Evolutionary conservation across 2,797 vertebrate species (phyloP).

Genomic region (Masticophis lateralis): DNA sequence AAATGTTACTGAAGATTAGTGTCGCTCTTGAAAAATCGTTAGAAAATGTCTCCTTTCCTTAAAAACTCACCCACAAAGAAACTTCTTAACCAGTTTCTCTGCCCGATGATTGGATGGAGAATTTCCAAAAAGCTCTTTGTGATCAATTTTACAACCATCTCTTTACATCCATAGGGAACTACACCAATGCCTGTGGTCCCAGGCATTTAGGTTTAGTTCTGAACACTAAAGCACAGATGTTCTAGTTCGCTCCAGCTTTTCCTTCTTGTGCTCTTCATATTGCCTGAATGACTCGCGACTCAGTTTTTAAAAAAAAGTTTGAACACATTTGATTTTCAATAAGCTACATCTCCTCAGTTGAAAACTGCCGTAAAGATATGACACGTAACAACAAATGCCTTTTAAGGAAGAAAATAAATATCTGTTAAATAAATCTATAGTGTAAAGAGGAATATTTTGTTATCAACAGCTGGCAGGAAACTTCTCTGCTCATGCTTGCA

Average conservation of each 20-base stretch:
- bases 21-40: background rate
- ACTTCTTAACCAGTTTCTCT: background rate
- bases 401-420: conserved; percentile 27
- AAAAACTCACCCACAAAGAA: background rate
- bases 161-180: background rate
- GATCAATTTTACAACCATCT: background rate
- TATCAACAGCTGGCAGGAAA: conserved; percentile 41
- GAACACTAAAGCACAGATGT: background rate
- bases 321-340: background rate
- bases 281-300: background rate
- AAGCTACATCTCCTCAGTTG: conserved; percentile 3
- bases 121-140: background rate
- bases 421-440: conserved; percentile 37
- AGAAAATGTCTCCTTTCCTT: background rate
- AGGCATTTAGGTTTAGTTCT: background rate
- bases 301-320: background rate
- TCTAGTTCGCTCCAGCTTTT: too few species aligned
- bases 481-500: conserved; percentile 22
- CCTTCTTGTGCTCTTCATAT: background rate
- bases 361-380: conserved; percentile 17
- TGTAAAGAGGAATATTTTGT: conserved; percentile 34
- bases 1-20: background rate
- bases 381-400: background rate
- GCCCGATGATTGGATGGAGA: background rate
- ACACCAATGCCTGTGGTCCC: background rate